Percentiles rank a stretch among this genome's conserved stretches.
Evolutionary conservation across 2,113 vertebrate genomes (phyloP).

Genomic region (Pituophis catenifer): DNA sequence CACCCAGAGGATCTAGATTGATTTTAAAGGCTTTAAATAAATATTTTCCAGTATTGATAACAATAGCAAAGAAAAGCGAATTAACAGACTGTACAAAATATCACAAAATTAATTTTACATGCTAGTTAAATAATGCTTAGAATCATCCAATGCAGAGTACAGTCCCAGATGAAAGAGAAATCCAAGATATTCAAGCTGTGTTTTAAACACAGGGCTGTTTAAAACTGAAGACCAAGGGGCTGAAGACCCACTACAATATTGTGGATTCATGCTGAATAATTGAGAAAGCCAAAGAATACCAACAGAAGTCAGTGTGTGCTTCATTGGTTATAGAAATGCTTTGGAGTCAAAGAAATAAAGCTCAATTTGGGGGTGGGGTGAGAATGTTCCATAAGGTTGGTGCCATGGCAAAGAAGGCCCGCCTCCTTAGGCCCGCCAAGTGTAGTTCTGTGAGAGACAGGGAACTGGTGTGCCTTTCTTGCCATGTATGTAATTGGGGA

Average conservation of each 20-base stretch:
- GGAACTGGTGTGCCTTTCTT: not conserved
- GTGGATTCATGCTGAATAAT: not conserved
- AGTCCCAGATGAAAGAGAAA: not conserved
- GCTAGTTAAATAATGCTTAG: not conserved
- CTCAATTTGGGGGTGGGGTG: not conserved
- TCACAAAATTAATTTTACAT: not conserved
- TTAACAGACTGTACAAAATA: not conserved
- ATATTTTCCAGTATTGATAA: not conserved
- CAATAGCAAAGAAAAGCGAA: not conserved
- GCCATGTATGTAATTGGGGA: not conserved
- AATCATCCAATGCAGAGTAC: not conserved
- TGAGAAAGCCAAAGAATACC: not conserved
- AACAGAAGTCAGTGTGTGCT: not conserved
- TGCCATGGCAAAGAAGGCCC: not conserved
- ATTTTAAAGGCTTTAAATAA: not conserved
- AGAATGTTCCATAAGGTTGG: not conserved
- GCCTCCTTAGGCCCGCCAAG: not conserved
- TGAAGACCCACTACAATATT: not conserved
- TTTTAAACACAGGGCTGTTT: not conserved
- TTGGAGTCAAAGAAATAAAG: not conserved
- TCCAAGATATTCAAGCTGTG: not conserved
- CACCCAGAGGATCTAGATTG: not conserved
- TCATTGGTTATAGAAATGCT: not conserved
- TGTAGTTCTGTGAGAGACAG: not conserved
- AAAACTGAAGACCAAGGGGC: not conserved